Evolutionary conservation across 30 jellyfish, hydroid and myxozoan genomes (phyloP).

Genomic region (Nemopilema nomurai): DNA sequence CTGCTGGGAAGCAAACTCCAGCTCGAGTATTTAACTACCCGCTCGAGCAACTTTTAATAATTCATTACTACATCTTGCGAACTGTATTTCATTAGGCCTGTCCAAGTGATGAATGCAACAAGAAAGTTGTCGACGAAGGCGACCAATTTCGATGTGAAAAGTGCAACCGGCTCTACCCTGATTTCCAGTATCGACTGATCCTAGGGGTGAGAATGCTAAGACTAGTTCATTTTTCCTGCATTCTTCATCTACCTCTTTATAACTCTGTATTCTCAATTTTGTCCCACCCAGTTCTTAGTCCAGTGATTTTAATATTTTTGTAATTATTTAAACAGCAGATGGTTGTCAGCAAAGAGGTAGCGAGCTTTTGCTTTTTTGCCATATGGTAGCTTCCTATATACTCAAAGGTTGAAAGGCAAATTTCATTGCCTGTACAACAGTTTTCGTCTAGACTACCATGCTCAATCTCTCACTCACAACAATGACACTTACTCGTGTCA

Average conservation of each 20-base stretch:
- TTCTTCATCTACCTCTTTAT: not conserved
- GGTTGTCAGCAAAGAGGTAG: too few species aligned
- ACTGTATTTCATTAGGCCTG: slow-evolving; percentile 79
- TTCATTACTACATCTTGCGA: not conserved
- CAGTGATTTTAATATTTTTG: too few species aligned
- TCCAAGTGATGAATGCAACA: slow-evolving; percentile 98
- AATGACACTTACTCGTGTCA: too few species aligned
- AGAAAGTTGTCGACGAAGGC: slow-evolving; percentile 94
- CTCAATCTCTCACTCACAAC: too few species aligned
- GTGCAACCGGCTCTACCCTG: slow-evolving; percentile 90
- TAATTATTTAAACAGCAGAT: too few species aligned
- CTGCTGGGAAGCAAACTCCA: too few species aligned
- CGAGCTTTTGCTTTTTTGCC: too few species aligned
- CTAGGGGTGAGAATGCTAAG: slow-evolving; percentile 58
- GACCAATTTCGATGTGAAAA: slow-evolving; percentile 97
- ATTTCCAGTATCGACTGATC: slow-evolving; percentile 86
- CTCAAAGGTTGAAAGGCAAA: too few species aligned
- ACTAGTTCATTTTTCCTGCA: not conserved
- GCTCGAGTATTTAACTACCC: not conserved
- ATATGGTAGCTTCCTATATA: too few species aligned
- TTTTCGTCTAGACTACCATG: too few species aligned
- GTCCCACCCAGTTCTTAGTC: too few species aligned
- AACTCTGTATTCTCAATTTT: not conserved
- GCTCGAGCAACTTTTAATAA: not conserved
- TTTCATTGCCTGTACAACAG: too few species aligned